These are phyloP conservation scores for Petrophora chlorosata DNA, from an alignment of 2,888 invertebrate species.

Conservation along the genomic window DNA sequence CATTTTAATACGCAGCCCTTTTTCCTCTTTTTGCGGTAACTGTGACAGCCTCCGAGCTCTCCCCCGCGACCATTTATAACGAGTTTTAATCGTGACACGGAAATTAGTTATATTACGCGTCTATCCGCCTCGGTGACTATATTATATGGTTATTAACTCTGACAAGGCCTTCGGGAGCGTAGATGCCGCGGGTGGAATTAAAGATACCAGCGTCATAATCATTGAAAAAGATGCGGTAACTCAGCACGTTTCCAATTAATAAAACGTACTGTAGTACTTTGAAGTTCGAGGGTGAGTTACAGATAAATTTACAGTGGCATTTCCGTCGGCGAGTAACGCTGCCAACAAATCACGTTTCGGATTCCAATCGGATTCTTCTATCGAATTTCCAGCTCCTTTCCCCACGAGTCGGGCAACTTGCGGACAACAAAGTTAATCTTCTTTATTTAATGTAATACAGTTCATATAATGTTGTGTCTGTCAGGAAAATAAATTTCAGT, in stretches of 20 bases:
- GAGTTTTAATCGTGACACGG: conserved; percentile 68
- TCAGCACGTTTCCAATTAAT: conserved; percentile 39
- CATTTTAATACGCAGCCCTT: conserved; percentile 58
- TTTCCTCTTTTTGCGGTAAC: conserved; percentile 65
- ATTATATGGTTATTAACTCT: conserved; percentile 61
- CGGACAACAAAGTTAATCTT: conserved; percentile 35
- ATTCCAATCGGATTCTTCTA: conserved; percentile 61
- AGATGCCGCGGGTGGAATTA: conserved; percentile 41
- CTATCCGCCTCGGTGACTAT: conserved; percentile 52
- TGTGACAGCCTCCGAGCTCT: conserved; percentile 58
- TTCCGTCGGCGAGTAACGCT: conserved; percentile 24
- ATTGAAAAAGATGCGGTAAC: conserved; percentile 34
- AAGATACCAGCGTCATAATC: conserved; percentile 35
- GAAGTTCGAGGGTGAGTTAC: conserved; percentile 23
- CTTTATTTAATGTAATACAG: conserved; percentile 19
- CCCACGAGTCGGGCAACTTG: conserved; percentile 37
- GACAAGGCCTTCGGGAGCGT: conserved; percentile 45
- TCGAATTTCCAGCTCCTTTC: conserved; percentile 50
- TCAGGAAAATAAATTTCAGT: not conserved
- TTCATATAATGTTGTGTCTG: conserved; percentile 1
- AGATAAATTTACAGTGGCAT: conserved; percentile 32
- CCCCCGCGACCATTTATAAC: conserved; percentile 63
- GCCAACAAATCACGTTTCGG: conserved; percentile 55
- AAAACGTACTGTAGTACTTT: conserved; percentile 24
- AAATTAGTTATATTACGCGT: conserved; percentile 67